A percentile compares a stretch with the other conserved stretches of the same genome.
Conservation (phyloP, 2,797 vertebrate genomes). For the Graptemys geographica region DNA sequence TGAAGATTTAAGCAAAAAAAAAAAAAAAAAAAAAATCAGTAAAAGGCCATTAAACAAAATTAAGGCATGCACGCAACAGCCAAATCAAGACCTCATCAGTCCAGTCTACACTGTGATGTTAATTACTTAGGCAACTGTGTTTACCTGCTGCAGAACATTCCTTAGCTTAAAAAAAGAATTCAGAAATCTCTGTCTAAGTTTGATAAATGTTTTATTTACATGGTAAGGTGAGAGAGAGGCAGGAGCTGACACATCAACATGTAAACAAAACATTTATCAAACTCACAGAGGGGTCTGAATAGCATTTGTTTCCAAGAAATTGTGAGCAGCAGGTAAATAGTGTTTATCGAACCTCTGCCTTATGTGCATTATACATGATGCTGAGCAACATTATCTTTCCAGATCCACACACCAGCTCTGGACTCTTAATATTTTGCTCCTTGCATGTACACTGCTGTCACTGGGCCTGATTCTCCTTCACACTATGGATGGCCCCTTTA, state of each 20-base stretch:
- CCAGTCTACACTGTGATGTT: background rate
- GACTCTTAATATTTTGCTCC: background rate
- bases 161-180: background rate
- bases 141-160: background rate
- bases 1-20: background rate
- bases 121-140: background rate
- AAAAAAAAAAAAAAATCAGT: background rate
- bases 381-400: background rate
- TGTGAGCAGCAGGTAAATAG: background rate
- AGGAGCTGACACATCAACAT: background rate
- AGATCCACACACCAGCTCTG: background rate
- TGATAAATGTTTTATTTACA: constrained; percentile 18
- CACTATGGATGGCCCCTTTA: background rate
- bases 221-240: background rate
- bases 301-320: constrained; percentile 8
- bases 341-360: background rate
- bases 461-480: background rate
- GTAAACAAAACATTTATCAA: constrained; percentile 36
- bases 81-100: accelerated
- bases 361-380: background rate
- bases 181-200: background rate
- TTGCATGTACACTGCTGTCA: accelerated
- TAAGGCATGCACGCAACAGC: background rate
- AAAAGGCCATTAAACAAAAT: background rate
- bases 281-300: background rate